Base-by-base conservation (phyloP, 1,140 invertebrate species). In the Subanguina moxae region DNA sequence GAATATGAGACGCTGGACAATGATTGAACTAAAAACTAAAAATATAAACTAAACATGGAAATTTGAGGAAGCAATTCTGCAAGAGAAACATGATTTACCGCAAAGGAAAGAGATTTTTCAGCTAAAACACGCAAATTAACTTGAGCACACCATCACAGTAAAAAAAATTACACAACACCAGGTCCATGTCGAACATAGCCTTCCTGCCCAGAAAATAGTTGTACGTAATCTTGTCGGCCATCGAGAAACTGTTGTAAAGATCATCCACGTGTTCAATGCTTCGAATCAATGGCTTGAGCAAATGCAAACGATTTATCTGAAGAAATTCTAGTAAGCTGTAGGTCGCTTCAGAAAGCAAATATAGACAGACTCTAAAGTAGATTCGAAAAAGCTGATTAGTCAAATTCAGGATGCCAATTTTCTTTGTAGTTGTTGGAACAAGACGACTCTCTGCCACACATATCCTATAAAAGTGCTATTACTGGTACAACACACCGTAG, bases 371-470 rank as follows among this genome's bases (percentile, higher is more conserved):
- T 72, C 90, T 88, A 82, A 97, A 97, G 83, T 97, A 98, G 1
- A 98, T 91, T 86, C 97, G 97, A 65, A 97, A 90, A 13, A 98
- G 85, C 83, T 98, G 94, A 85, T 97, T 97, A 0, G 96, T 92
- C 46, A 98, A 84, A 75, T 90, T 89, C 75, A 98, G 84, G 92
- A 97, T 97, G 69, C 93, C 94, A 86, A 92, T 89, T 80, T 92
- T 88, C 84, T 97, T 97, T 0, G 93, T 93, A 59, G 93, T 90
- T 70, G 90, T 88, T 73, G 92, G 90, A 0, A 90, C 88, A 23
- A 90, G 88, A 63, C 90, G 87, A 75, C 86, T 94, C 80, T 97
- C 95, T 19, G 91, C 91, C 25, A 93, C 93, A 85, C 94, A 97
- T 19, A 96, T 90, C 80, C 94, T 85, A 84, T 97, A 52, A 52